Percentiles rank a stretch among this genome's conserved stretches.
Evolutionary conservation across 2,797 vertebrate species (phyloP).

Genomic region (Myotis vivesi): DNA sequence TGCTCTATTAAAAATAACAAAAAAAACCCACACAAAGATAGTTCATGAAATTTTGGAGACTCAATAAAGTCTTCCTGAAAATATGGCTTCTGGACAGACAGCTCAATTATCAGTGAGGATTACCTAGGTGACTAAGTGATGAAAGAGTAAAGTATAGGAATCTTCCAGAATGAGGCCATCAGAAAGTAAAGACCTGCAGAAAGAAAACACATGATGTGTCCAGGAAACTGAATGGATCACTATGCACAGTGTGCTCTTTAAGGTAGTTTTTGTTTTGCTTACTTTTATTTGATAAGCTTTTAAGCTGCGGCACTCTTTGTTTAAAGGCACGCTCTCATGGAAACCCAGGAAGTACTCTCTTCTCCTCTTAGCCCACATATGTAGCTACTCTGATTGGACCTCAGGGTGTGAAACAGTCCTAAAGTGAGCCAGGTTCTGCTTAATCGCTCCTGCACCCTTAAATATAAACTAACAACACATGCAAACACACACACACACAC

Average conservation of each 20-base stretch:
- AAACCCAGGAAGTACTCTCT: background rate
- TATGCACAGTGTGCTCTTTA: background rate
- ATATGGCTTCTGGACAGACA: background rate
- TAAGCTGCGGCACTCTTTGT: background rate
- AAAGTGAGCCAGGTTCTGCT: background rate
- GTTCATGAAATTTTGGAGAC: background rate
- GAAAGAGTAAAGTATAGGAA: background rate
- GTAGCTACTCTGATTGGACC: background rate
- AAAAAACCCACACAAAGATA: background rate
- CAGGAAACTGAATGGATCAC: background rate
- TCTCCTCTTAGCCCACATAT: background rate
- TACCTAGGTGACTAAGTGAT: background rate
- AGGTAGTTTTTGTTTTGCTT: background rate
- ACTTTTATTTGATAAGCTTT: background rate
- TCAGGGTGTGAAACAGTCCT: background rate
- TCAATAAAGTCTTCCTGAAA: background rate
- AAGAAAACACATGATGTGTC: background rate
- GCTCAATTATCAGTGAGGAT: background rate
- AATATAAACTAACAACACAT: background rate
- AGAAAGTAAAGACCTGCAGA: background rate
- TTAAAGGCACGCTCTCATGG: background rate
- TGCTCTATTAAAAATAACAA: background rate
- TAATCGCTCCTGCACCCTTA: background rate
- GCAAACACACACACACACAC: background rate
- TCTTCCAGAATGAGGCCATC: background rate